Evolutionary conservation across 2,888 invertebrate species (phyloP).

Genomic region (Antitype chi): DNA sequence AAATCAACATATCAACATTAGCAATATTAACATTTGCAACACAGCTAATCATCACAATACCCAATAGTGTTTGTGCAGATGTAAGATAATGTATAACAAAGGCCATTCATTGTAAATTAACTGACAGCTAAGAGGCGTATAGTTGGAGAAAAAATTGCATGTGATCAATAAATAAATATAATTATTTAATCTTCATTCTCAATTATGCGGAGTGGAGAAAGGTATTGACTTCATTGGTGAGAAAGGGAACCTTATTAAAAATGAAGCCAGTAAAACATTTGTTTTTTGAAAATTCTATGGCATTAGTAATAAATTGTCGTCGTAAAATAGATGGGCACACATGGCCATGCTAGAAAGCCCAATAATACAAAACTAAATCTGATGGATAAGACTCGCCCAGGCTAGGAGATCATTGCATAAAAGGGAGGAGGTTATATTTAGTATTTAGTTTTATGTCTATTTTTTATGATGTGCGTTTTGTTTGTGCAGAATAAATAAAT

Average conservation of each 20-base stretch:
- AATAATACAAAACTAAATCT: too few relatives aligned
- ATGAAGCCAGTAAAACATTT: neutral
- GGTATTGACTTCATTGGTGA: neutral
- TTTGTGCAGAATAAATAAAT: too few relatives aligned
- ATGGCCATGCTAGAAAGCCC: too few relatives aligned
- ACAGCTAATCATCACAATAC: slow-evolving; percentile 53
- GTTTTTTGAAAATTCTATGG: neutral
- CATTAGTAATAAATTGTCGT: too few relatives aligned
- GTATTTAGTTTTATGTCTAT: too few relatives aligned
- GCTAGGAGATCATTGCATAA: too few relatives aligned
- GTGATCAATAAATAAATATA: slow-evolving; percentile 45
- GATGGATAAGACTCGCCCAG: too few relatives aligned
- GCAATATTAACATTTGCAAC: slow-evolving; percentile 61
- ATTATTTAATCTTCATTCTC: slow-evolving; percentile 36
- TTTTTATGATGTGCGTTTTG: too few relatives aligned
- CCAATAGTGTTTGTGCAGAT: slow-evolving; percentile 66
- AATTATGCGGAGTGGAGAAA: slow-evolving; percentile 18
- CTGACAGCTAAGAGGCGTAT: slow-evolving; percentile 61
- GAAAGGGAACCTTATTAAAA: neutral
- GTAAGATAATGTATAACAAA: slow-evolving; percentile 66
- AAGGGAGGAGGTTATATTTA: too few relatives aligned
- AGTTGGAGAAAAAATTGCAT: slow-evolving; percentile 48
- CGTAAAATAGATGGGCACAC: too few relatives aligned
- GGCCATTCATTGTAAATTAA: slow-evolving; percentile 71
- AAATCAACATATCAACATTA: slow-evolving; percentile 62